These are phyloP conservation scores for Xyrichtys novacula DNA, from an alignment of 2,797 vertebrate genomes.

Conservation along the genomic window DNA sequence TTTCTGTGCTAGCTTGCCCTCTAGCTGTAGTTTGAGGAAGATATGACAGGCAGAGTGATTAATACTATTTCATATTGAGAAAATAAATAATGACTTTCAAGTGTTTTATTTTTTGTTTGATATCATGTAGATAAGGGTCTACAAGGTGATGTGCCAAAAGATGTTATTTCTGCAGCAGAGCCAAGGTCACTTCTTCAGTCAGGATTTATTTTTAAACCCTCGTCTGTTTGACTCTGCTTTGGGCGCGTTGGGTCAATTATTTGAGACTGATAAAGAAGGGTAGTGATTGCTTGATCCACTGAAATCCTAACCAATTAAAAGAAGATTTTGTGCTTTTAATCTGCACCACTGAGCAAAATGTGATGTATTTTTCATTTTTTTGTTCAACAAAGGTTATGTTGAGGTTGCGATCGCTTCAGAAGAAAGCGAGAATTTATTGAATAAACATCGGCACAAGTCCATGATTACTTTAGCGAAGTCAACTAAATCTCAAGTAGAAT, in stretches of 20 bases:
- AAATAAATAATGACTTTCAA: slow-evolving; percentile 28
- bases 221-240: slow-evolving; percentile 42
- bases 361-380: neutral
- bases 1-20: slow-evolving; percentile 69
- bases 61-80: slow-evolving; percentile 31
- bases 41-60: slow-evolving; percentile 34
- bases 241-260: slow-evolving; percentile 35
- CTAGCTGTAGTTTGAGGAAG: slow-evolving; percentile 63
- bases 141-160: slow-evolving; percentile 24
- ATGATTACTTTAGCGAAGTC: slow-evolving; percentile 1
- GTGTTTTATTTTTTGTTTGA: slow-evolving; percentile 38
- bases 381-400: slow-evolving; percentile 8
- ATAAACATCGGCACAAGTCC: slow-evolving; percentile 17
- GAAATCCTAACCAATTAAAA: slow-evolving; percentile 38
- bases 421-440: neutral
- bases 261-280: slow-evolving; percentile 32
- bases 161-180: slow-evolving; percentile 45
- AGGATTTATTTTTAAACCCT: slow-evolving; percentile 56
- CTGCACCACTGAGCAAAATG: slow-evolving; percentile 18
- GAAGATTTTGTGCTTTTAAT: slow-evolving; percentile 21
- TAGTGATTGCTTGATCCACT: slow-evolving; percentile 38
- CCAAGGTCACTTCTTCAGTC: slow-evolving; percentile 46
- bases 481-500: slow-evolving; percentile 5
- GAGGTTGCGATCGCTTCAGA: slow-evolving; percentile 13
- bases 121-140: slow-evolving; percentile 14